Evolutionary conservation across 2,888 invertebrate genomes (phyloP), one percentile per base, ranked within the genome.

Genomic region (Schrankia costaestrigalis): DNA sequence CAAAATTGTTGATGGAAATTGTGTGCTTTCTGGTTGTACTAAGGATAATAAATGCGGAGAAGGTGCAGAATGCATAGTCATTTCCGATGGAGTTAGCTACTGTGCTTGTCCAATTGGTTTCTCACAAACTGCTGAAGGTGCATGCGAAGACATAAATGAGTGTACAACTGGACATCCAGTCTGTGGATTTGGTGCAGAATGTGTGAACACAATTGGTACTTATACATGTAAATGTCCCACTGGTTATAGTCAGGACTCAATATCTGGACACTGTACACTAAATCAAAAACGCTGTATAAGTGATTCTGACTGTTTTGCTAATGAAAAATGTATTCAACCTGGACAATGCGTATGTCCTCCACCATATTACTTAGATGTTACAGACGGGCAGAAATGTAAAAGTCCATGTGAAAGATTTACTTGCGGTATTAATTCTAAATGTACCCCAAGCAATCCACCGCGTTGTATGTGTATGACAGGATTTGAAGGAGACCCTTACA

Each of bases 91-190:
- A 29, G 94, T 96, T 1, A 97, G 96, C 71, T 97, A 97, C 69
- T 97, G 97, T 62, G 97, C 97, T 29, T 97, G 97, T 70, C 97
- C 97, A 3, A 93, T 94, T 68, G 97, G 97, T 9, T 96, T 91
- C 71, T 91, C 92, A 37, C 93, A 94, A 11, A 91, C 91, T 35
- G 66, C 89, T 1, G 95, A 96, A 62, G 95, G 96, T 9, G 90
- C 93, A n/a, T 97, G 97, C 65, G 89, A 91, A 74, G 96, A 97
- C 72, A 91, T 95, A 26, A 92, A 97, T 67, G 96, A 97, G 78
- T 97, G 97, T 62, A 86, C 89, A 26, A 93, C 94, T 61, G 92
- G 92, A 3, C 91, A 91, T 46, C 90, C 92, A 42, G 90, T 92
- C 6, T 97, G 97, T 71, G 96, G 95, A 3, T 95, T 93, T 64